Evolutionary conservation across 2,888 invertebrate genomes (phyloP).

Genomic region (Caenorhabditis angaria): DNA sequence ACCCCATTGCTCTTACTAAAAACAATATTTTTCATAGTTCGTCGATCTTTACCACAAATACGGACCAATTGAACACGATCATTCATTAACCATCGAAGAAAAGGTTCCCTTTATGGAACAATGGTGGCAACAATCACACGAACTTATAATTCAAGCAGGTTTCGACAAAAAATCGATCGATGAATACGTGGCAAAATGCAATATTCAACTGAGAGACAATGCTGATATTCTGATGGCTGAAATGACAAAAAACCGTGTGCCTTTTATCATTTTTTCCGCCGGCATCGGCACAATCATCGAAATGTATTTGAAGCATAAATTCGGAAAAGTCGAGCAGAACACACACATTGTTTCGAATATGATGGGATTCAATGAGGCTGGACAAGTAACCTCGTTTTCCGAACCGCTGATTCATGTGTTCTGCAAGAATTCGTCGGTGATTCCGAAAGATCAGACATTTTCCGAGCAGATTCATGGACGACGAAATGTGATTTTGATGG

Average conservation of each 20-base stretch:
- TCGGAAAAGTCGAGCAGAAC: constrained; percentile 44
- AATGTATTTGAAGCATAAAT: constrained; percentile 80
- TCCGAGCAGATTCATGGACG: constrained; percentile 71
- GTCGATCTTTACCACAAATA: constrained; percentile 57
- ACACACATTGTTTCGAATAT: constrained; percentile 70
- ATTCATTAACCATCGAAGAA: constrained; percentile 73
- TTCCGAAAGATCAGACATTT: constrained; percentile 72
- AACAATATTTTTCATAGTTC: constrained; percentile 38
- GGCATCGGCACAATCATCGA: constrained; percentile 79
- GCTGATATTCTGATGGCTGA: constrained; percentile 46
- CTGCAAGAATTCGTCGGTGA: constrained; percentile 89
- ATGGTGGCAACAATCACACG: constrained; percentile 75
- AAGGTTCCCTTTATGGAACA: constrained; percentile 75
- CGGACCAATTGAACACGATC: constrained; percentile 73
- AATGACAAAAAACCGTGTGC: constrained; percentile 75
- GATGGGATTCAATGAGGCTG: constrained; percentile 64
- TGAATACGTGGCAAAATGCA: constrained; percentile 67
- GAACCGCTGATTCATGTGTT: constrained; percentile 87
- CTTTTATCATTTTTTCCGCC: constrained; percentile 91
- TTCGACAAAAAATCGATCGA: constrained; percentile 71
- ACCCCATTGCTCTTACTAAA: too few species aligned
- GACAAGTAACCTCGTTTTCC: constrained; percentile 77
- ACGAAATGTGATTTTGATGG: constrained; percentile 86
- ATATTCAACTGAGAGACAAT: constrained; percentile 47
- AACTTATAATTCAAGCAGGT: constrained; percentile 69